Evolutionary conservation across 2,113 vertebrate species (phyloP).

Genomic region (Puffinus mauretanicus): DNA sequence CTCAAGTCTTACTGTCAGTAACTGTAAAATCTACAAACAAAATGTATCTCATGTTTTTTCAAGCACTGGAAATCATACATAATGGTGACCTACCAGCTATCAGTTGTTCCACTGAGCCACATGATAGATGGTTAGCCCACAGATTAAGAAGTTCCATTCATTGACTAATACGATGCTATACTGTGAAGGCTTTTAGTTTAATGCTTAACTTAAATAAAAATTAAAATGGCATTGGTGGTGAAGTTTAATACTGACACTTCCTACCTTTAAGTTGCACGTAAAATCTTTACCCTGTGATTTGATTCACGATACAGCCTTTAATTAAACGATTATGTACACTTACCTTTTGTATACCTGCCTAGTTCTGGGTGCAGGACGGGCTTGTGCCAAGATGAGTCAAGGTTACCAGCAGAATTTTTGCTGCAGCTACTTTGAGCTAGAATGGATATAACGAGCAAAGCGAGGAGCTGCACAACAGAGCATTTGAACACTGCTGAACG

Average conservation of each 20-base stretch:
- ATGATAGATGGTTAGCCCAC: background rate
- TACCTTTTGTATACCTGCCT: background rate
- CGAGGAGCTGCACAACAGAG: background rate
- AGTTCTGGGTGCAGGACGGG: background rate
- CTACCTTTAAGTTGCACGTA: background rate
- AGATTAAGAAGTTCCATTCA: background rate
- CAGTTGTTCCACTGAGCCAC: background rate
- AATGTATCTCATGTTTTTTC: background rate
- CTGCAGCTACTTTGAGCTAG: background rate
- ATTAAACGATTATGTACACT: background rate
- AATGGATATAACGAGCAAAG: background rate
- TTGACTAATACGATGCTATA: background rate
- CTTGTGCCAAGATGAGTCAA: background rate
- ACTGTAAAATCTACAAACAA: background rate
- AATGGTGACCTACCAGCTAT: background rate
- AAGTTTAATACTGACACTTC: background rate
- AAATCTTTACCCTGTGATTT: background rate
- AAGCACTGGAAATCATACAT: background rate
- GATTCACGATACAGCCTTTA: background rate
- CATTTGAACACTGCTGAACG: background rate
- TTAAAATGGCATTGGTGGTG: background rate
- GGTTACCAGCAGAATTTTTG: background rate
- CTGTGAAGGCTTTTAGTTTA: background rate
- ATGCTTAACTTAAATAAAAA: background rate
- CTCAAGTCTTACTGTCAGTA: background rate